Conservation (phyloP, 2,797 vertebrate species). For the Heliangelus exortis region DNA sequence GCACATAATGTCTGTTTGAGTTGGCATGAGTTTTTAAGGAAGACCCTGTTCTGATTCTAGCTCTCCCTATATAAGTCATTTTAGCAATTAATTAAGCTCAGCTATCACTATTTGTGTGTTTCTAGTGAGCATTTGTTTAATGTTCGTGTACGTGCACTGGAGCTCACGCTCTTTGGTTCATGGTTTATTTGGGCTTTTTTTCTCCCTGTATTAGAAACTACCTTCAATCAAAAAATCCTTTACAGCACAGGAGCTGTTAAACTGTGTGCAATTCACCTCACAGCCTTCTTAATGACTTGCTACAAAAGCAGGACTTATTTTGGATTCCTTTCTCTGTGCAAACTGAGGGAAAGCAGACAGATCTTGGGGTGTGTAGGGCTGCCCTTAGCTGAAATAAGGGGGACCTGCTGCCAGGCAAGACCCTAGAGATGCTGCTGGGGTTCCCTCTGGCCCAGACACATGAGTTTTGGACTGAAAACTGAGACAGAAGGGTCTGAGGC, state of each 20-base stretch:
- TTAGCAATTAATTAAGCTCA: constrained; percentile 16
- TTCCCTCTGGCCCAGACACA: neutral
- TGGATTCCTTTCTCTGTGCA: neutral
- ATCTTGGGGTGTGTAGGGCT: neutral
- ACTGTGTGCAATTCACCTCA: neutral
- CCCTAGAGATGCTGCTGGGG: neutral
- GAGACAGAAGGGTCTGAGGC: neutral
- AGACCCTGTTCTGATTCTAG: neutral
- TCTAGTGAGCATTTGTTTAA: neutral
- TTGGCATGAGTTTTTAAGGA: neutral
- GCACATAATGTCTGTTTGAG: neutral
- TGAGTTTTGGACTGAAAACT: neutral
- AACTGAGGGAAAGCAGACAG: neutral
- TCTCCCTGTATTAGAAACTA: neutral
- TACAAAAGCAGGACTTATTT: neutral
- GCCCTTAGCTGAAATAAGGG: neutral
- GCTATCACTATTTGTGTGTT: neutral
- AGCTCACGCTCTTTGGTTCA: neutral
- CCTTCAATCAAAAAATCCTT: neutral
- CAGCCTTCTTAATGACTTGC: neutral
- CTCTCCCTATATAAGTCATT: neutral
- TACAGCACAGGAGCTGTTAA: neutral
- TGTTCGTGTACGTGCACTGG: neutral
- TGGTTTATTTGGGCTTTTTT: neutral
- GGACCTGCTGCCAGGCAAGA: neutral